Percentiles rank a stretch among this genome's conserved stretches.
Conservation (phyloP, 64 coral and sea anemone genomes). For the Montipora cactus region DNA sequence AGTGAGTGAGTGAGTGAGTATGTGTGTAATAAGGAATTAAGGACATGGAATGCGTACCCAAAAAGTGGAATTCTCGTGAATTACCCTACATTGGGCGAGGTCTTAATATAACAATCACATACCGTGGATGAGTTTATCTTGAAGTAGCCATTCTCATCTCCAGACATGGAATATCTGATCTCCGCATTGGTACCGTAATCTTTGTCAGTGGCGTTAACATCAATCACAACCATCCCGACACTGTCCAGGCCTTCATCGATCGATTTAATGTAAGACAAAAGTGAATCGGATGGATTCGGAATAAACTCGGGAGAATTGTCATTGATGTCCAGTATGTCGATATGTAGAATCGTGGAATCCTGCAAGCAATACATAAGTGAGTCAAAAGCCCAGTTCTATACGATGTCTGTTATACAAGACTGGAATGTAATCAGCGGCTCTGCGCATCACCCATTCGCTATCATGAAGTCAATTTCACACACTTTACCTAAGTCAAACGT, state of each 20-base stretch:
- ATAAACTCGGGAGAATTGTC: slow-evolving; percentile 85
- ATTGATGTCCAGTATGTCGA: slow-evolving; percentile 84
- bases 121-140: slow-evolving; percentile 64
- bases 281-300: slow-evolving; percentile 63
- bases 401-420: too few species aligned
- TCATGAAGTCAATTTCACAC: too few species aligned
- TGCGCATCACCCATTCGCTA: too few species aligned
- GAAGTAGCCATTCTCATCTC: slow-evolving; percentile 77
- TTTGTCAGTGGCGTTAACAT: slow-evolving; percentile 85
- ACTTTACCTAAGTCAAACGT: too few species aligned
- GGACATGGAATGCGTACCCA: too few species aligned
- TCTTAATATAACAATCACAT: not conserved
- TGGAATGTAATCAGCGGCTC: too few species aligned
- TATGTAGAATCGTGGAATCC: slow-evolving; percentile 59
- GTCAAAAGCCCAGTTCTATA: too few species aligned
- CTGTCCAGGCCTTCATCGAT: slow-evolving; percentile 66
- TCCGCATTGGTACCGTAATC: slow-evolving; percentile 67
- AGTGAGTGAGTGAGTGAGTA: too few species aligned
- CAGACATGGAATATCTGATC: slow-evolving; percentile 75
- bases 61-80: too few species aligned
- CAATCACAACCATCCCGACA: slow-evolving; percentile 50
- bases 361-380: not conserved
- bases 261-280: slow-evolving; percentile 48
- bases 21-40: too few species aligned
- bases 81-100: too few species aligned